These are phyloP conservation scores for Catharus bicknelli DNA, from an alignment of 2,113 vertebrate genomes.

Conservation along the genomic window DNA sequence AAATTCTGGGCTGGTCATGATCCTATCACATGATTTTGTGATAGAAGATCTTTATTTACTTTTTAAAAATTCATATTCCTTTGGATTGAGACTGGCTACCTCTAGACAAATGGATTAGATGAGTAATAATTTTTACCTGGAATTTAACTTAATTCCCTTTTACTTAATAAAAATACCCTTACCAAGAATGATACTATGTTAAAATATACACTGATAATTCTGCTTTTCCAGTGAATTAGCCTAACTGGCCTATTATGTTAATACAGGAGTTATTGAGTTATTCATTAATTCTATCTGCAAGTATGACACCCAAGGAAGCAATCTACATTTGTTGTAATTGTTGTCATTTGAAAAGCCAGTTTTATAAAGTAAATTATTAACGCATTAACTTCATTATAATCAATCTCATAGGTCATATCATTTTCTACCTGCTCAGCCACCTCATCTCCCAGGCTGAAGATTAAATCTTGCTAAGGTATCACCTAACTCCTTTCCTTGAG, in stretches of 20 bases:
- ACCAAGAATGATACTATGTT: neutral
- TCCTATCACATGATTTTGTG: neutral
- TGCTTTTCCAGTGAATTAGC: slow-evolving; percentile 47
- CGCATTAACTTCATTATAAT: neutral
- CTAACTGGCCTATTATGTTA: slow-evolving; percentile 44
- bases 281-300: slow-evolving; percentile 52
- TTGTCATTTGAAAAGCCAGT: slow-evolving; percentile 22
- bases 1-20: neutral
- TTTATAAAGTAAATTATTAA: slow-evolving; percentile 16
- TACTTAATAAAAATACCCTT: neutral
- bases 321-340: slow-evolving; percentile 38
- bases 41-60: neutral
- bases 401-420: neutral
- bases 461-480: neutral
- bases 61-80: neutral
- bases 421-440: neutral
- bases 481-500: neutral
- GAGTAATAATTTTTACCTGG: neutral
- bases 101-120: neutral
- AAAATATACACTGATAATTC: slow-evolving; percentile 18
- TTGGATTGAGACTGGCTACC: neutral
- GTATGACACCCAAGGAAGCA: slow-evolving; percentile 41
- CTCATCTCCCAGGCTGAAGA: neutral
- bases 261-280: slow-evolving; percentile 30
- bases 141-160: slow-evolving; percentile 1